Percentiles rank a stretch among this genome's conserved stretches.
Conservation (phyloP, 2,113 vertebrate genomes). For the Ancistrus triradiatus region DNA sequence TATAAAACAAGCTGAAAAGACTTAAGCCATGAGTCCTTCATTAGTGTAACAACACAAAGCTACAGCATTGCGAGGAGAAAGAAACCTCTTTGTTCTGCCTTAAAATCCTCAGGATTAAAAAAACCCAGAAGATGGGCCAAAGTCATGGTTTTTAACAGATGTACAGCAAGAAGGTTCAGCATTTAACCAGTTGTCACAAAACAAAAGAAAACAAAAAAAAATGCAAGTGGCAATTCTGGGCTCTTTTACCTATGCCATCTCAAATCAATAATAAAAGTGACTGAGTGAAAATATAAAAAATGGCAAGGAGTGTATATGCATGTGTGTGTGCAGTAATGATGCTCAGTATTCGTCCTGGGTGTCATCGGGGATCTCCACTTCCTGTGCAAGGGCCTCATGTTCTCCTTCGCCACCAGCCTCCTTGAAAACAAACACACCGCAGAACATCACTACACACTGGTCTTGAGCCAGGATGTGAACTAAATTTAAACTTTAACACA, state of each 20-base stretch:
- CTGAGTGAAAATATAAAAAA: slow-evolving; percentile 55
- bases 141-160: slow-evolving; percentile 27
- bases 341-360: slow-evolving; percentile 95
- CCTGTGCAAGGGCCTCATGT: slow-evolving; percentile 79
- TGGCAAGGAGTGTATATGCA: slow-evolving; percentile 40
- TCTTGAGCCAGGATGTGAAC: background rate
- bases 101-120: slow-evolving; percentile 58
- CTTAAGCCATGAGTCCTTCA: slow-evolving; percentile 53
- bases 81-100: slow-evolving; percentile 48
- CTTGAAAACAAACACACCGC: slow-evolving; percentile 60
- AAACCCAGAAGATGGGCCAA: slow-evolving; percentile 59
- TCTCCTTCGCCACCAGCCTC: slow-evolving; percentile 85
- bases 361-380: slow-evolving; percentile 79
- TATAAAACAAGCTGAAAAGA: slow-evolving; percentile 40
- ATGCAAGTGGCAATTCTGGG: slow-evolving; percentile 27
- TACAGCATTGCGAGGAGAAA: slow-evolving; percentile 40
- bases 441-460: background rate
- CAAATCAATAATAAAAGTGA: slow-evolving; percentile 26
- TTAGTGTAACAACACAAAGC: slow-evolving; percentile 54
- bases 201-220: too few relatives aligned
- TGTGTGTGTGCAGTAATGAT: background rate
- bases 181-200: slow-evolving; percentile 76
- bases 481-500: background rate
- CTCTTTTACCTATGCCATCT: background rate
- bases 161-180: slow-evolving; percentile 51